Evolutionary conservation across 2,888 invertebrate species (phyloP).

Genomic region (Helicoverpa assulta): DNA sequence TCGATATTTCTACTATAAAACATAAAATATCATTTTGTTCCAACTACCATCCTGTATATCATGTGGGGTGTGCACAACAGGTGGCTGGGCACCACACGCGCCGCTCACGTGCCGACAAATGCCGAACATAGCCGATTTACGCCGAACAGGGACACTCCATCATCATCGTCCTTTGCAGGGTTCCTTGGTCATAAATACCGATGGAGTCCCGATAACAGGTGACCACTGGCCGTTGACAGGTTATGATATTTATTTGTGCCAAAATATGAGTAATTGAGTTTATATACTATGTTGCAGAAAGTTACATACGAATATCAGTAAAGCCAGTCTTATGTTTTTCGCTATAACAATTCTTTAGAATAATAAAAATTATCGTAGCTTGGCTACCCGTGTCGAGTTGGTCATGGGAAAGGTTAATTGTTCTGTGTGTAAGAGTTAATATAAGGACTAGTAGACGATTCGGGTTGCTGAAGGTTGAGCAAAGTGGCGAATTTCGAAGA

Average conservation of each 20-base stretch:
- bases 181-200: slow-evolving; percentile 13
- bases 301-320: too few relatives aligned
- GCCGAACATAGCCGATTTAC: slow-evolving; percentile 50
- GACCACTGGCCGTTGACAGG: slow-evolving; percentile 32
- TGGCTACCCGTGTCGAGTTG: background rate
- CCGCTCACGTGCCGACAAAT: slow-evolving; percentile 65
- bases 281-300: background rate
- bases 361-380: background rate
- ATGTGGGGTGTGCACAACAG: slow-evolving; percentile 74
- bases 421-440: background rate
- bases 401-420: background rate
- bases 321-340: too few relatives aligned
- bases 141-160: slow-evolving; percentile 28
- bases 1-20: too few relatives aligned
- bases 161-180: slow-evolving; percentile 29
- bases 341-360: too few relatives aligned
- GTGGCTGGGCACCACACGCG: slow-evolving; percentile 68
- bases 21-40: background rate
- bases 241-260: background rate
- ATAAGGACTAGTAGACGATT: background rate
- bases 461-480: too few relatives aligned
- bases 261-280: background rate
- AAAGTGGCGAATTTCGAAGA: too few relatives aligned
- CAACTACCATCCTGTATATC: slow-evolving; percentile 65
- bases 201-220: slow-evolving; percentile 47